These are phyloP conservation scores for Xylophagus ater DNA, from an alignment of 2,888 invertebrate genomes.

Conservation along the genomic window DNA sequence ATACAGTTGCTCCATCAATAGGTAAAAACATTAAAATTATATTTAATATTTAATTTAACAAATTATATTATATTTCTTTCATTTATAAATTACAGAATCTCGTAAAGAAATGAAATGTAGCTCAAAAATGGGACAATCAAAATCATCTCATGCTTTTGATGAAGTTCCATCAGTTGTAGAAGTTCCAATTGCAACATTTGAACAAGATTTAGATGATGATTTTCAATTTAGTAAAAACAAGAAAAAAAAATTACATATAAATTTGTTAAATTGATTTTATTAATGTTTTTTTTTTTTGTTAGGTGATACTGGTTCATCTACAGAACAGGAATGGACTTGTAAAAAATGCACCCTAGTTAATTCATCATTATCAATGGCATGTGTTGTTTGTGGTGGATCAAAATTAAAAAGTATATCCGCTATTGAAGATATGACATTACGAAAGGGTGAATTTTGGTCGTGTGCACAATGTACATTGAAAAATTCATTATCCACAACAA, in stretches of 20 bases:
- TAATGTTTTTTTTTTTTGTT: slow-evolving; percentile 16
- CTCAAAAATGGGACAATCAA: slow-evolving; percentile 23
- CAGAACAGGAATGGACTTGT: slow-evolving; percentile 64
- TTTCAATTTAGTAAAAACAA: slow-evolving; percentile 47
- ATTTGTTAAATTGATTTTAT: slow-evolving; percentile 3
- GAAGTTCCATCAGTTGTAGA: slow-evolving; percentile 32
- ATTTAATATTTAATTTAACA: not conserved
- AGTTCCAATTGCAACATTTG: slow-evolving; percentile 55
- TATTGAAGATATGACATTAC: slow-evolving; percentile 54
- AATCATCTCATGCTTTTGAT: slow-evolving; percentile 24
- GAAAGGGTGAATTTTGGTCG: slow-evolving; percentile 65
- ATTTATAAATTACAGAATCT: slow-evolving; percentile 17
- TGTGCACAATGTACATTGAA: slow-evolving; percentile 73
- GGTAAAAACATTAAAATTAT: slow-evolving; percentile 18
- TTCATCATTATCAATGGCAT: slow-evolving; percentile 54
- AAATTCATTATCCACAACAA: slow-evolving; percentile 55
- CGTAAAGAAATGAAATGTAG: slow-evolving; percentile 23
- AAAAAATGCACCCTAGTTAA: slow-evolving; percentile 80
- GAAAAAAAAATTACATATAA: too few species aligned
- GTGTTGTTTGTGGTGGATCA: slow-evolving; percentile 81
- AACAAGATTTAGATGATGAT: slow-evolving; percentile 60
- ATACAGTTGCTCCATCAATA: slow-evolving; percentile 24
- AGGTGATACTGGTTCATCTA: slow-evolving; percentile 27
- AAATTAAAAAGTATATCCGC: slow-evolving; percentile 56
- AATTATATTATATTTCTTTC: not conserved